Evolutionary conservation across 2,888 invertebrate genomes (phyloP).

Genomic region (Drosophila affinis): DNA sequence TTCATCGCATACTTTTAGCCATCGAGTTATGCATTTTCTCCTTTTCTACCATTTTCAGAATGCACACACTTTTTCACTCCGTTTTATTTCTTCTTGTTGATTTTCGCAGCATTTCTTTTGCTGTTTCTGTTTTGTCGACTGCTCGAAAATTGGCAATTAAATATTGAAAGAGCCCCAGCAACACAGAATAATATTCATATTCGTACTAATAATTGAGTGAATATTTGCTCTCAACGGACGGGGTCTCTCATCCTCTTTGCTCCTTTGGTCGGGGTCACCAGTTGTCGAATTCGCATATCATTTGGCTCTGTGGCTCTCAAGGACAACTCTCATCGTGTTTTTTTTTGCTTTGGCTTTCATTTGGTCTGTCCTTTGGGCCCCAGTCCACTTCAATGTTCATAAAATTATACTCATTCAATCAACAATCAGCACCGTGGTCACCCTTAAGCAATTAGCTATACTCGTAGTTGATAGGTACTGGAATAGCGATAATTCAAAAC

Average conservation of each 20-base stretch:
- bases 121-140: conserved; percentile 3
- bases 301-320: neutral
- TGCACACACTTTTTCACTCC: conserved; percentile 1
- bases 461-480: too few species aligned
- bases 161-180: conserved; percentile 55
- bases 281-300: neutral
- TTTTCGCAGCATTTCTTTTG: neutral
- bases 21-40: conserved; percentile 47
- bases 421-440: too few species aligned
- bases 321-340: neutral
- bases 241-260: neutral
- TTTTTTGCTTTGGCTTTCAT: too few species aligned
- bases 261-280: neutral
- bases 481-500: too few species aligned
- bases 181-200: conserved; percentile 27
- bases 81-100: conserved; percentile 11
- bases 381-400: too few species aligned
- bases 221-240: neutral
- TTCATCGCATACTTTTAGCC: conserved; percentile 73
- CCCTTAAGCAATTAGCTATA: too few species aligned
- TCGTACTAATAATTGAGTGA: conserved; percentile 5
- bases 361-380: too few species aligned
- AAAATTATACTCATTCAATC: too few species aligned
- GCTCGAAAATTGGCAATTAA: conserved; percentile 60
- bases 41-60: conserved; percentile 2